Evolutionary conservation across 2,113 vertebrate genomes (phyloP).

Genomic region (Daphoenositta chrysoptera): DNA sequence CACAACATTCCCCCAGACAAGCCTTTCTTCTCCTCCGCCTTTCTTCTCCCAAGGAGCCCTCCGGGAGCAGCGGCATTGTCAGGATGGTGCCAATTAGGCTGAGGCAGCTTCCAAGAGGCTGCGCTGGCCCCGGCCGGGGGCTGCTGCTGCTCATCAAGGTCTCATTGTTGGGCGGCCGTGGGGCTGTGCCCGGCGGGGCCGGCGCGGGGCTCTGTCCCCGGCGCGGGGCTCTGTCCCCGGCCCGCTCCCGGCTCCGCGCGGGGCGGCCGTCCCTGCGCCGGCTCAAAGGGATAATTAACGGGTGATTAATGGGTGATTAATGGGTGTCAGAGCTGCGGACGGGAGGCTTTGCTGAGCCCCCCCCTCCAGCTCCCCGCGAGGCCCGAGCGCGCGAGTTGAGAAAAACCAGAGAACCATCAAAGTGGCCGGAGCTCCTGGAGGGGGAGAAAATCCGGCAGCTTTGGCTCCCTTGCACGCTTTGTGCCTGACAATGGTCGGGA

Average conservation of each 20-base stretch:
- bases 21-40: conserved; percentile 40
- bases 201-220: neutral
- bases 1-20: neutral
- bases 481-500: neutral
- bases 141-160: conserved; percentile 16
- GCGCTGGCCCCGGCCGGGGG: neutral
- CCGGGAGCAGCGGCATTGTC: conserved; percentile 26
- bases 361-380: neutral
- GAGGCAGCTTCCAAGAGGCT: conserved; percentile 6
- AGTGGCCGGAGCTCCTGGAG: conserved; percentile 1
- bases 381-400: neutral
- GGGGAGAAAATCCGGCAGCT: neutral
- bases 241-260: neutral
- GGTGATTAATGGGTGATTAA: neutral
- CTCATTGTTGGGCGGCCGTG: conserved; percentile 6
- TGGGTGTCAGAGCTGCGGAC: neutral
- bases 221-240: neutral
- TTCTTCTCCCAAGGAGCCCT: conserved; percentile 35
- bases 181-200: neutral
- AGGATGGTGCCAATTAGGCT: conserved; percentile 52
- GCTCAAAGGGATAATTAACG: neutral
- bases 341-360: neutral
- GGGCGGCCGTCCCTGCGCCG: neutral
- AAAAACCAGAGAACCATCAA: conserved; percentile 31
- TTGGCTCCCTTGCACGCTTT: neutral